Base-by-base conservation (phyloP, 2,797 vertebrate genomes). In the Melanotaenia nigrans region DNA sequence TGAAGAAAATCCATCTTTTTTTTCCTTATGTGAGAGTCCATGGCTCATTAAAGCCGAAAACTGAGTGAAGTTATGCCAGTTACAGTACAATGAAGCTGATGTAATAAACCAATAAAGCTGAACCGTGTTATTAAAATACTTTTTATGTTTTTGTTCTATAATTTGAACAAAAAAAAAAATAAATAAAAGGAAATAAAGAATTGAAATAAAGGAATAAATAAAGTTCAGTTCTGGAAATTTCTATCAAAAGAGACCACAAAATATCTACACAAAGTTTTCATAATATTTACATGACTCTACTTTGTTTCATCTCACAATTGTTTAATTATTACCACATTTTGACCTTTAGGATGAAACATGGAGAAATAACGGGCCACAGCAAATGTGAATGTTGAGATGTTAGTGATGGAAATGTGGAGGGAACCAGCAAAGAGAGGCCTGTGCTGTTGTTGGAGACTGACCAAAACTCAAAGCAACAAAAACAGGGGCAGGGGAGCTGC, bases 391-490 rank as follows among this genome's bases (percentile, higher is more conserved):
- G 68, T 61, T 58, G 68, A 66, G 73, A 80, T 36, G 79, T 84
- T 73, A 75, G 82, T 72, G 85, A 87, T 85, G 72, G 79, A 85
- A 87, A 83, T 35, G 65, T 61, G 73, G 71, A 63, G 55, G 53
- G 55, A 84, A 76, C 71, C 73, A 79, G 65, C 56, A 45, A 85
- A 75, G 81, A 75, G 65, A 30, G 60, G 75, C 67, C 60, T 71
- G 79, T 90, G 90, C 85, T 91, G 89, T 85, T 73, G 67, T 89
- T 92, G 90, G 90, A 90, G 68, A 11, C 32, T 1, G 49, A 83
- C 88, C 91, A 92, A 81, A 54, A 75, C 62, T 75, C 22, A 0
- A 56, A 79, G 75, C 62, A 78, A 77, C 63, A 82, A 30, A 82
- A 85, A 84, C 77, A 81, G 71, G 66, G 47, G 72, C 73, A 65